These are phyloP conservation scores for Prochilodus magdalenae DNA, from an alignment of 2,113 vertebrate genomes.

Conservation along the genomic window DNA sequence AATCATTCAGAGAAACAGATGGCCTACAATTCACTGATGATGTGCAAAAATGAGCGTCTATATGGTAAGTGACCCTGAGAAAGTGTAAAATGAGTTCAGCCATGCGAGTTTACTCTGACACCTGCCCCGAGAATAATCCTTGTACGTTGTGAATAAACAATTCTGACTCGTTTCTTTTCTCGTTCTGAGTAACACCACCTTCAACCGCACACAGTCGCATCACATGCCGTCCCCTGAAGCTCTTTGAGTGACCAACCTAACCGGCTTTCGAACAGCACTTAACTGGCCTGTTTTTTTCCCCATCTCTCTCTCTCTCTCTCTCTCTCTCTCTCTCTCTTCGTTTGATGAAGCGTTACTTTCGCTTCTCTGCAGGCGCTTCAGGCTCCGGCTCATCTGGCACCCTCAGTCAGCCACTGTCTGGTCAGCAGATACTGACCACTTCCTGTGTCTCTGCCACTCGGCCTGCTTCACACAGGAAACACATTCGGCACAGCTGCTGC, in stretches of 20 bases:
- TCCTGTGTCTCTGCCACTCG: conserved; percentile 66
- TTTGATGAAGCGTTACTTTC: conserved; percentile 67
- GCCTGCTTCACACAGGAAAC: conserved; percentile 53
- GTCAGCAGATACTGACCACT: conserved; percentile 78
- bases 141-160: background rate
- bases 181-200: background rate
- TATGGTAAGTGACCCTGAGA: too few species aligned
- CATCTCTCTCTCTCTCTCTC: too few species aligned
- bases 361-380: conserved; percentile 52
- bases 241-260: conserved; percentile 29
- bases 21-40: too few species aligned
- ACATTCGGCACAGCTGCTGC: conserved; percentile 36
- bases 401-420: conserved; percentile 52
- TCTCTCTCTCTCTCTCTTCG: background rate
- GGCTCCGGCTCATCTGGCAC: conserved; percentile 36
- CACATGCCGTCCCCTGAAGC: background rate
- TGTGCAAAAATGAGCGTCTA: too few species aligned
- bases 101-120: too few species aligned
- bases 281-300: background rate
- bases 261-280: conserved; percentile 18
- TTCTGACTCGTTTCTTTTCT: background rate
- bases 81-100: too few species aligned
- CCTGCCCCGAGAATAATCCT: too few species aligned
- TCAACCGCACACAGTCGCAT: background rate
- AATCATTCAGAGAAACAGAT: too few species aligned